Base-by-base conservation (phyloP, 2,888 invertebrate genomes). In the Orthonevra nobilis region DNA sequence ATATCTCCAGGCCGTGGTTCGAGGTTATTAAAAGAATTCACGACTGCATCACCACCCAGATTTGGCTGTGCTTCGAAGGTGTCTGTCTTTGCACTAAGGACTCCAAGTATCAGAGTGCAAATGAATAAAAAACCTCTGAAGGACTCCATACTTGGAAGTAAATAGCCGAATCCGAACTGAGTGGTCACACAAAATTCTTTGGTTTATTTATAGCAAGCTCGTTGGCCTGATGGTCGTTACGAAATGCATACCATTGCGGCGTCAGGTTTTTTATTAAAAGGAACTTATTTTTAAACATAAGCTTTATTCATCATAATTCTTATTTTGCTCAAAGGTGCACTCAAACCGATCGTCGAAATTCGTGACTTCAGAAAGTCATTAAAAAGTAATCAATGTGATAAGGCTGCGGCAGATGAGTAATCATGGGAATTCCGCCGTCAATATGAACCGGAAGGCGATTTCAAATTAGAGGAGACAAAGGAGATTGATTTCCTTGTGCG, bases 1-100 rank as follows among this genome's bases (percentile, higher is more conserved):
- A 60, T 60, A 36, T 60, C 60, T 34, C 60, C 60, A 34, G 60
- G 60, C 26, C 60, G 26, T 46, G 34, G 26, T 19, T 46, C 23
- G 3, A 5, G 23, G 15, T 3, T n/a, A 44, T 44, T 32, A 20
- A 44, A 32, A 28, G 26, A 44, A 44, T 44, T 30, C 17, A 17
- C 28, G 40, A 12, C n/a, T 17, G 40, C 38, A 28, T 56, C 28
- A 28, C 9, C 12, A 17, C 36, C 36, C 32, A 1, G 9, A 26
- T 15, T 26, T 17, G 60, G 20, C 3, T 26, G 10, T 17, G 12
- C 19, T 5, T 30, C 28, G 9, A 9, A 28, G 20, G 28, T 17
- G 5, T 4, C 6, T 5, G 1, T 15, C 23, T 17, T 15, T 32
- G 0, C 19, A 4, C 2, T 40, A 17, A 5, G 19, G 12, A 60